A percentile compares a stretch with the other conserved stretches of the same genome.
These are phyloP conservation scores for Tiliacea citrago DNA, from an alignment of 2,888 invertebrate species.

Conservation along the genomic window DNA sequence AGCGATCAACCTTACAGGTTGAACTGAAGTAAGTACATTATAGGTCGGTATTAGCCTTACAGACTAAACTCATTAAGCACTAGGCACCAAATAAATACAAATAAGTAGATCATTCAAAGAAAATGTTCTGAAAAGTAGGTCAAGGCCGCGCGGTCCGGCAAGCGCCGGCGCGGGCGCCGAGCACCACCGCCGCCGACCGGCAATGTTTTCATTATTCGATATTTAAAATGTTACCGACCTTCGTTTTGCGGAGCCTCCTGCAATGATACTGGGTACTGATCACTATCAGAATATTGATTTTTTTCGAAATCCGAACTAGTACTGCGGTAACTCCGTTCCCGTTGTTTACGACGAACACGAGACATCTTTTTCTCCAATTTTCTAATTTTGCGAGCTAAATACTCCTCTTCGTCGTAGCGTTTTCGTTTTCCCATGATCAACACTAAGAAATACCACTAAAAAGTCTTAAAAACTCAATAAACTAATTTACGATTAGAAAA, in stretches of 20 bases:
- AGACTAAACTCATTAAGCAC: not conserved
- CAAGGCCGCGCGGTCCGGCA: not conserved
- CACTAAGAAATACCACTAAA: no score
- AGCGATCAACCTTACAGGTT: conserved; percentile 2
- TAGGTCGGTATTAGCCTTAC: not conserved
- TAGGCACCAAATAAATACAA: not conserved
- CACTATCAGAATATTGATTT: not conserved
- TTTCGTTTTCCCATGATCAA: no score
- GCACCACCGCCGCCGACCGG: no score
- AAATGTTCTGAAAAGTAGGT: not conserved
- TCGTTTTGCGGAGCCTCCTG: not conserved
- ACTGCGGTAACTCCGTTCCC: not conserved
- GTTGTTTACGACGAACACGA: no score
- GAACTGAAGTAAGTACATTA: not conserved
- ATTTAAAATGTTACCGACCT: not conserved
- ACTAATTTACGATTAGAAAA: no score
- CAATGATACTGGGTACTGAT: no score
- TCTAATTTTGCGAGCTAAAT: not conserved
- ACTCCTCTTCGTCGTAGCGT: no score
- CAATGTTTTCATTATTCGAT: not conserved
- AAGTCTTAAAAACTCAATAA: no score
- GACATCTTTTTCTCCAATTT: not conserved
- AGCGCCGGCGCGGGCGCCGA: no score
- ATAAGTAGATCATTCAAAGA: not conserved
- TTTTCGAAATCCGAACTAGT: not conserved